phyloP scores from a whole-genome alignment of 2,113 vertebrate genomes.

The Centrocercus urophasianus region DNA sequence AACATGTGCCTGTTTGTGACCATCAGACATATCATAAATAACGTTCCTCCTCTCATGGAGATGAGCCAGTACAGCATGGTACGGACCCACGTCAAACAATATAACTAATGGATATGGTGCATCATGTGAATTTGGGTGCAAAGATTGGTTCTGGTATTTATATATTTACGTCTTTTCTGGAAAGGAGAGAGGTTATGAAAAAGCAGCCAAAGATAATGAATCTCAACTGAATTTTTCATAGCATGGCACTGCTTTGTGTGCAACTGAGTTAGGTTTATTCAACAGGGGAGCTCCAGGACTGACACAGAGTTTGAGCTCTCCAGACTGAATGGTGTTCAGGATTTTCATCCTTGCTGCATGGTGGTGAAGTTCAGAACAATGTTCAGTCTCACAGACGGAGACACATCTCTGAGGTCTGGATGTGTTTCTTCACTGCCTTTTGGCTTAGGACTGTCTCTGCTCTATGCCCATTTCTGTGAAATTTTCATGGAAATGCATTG shows the following conservation, averaged over 20 bases:
- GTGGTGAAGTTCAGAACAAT: neutral
- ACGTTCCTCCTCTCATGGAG: neutral
- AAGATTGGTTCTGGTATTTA: neutral
- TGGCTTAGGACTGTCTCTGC: neutral
- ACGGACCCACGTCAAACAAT: accelerated
- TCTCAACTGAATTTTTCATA: neutral
- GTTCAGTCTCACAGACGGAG: neutral
- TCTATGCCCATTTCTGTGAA: neutral
- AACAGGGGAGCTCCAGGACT: neutral
- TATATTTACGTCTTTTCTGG: no score
- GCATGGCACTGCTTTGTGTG: accelerated
- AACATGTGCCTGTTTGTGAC: accelerated
- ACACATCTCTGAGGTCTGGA: neutral
- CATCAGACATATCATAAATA: neutral
- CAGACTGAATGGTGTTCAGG: neutral
- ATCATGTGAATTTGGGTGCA: neutral
- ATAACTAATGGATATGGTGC: neutral
- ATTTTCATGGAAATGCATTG: constrained; percentile 19
- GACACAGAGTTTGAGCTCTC: neutral
- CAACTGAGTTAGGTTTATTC: neutral
- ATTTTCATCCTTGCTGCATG: neutral
- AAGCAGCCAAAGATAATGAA: neutral
- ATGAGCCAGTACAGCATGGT: neutral
- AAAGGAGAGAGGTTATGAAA: neutral
- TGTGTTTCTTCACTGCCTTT: neutral